Evolutionary conservation across 2,797 vertebrate species (phyloP).

Genomic region (Sphaeramia orbicularis): DNA sequence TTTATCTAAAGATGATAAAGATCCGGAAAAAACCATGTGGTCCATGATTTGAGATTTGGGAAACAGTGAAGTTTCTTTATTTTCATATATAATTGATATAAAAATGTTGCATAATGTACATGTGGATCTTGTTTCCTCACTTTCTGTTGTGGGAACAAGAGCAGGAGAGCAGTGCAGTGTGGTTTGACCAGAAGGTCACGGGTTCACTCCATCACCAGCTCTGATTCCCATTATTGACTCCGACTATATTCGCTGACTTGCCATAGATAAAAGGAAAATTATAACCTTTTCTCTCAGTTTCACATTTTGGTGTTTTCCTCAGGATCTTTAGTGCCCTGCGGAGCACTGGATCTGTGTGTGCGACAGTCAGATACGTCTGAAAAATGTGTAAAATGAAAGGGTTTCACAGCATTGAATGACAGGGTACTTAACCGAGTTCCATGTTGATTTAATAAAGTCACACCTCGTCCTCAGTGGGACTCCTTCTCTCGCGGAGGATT

Average conservation of each 20-base stretch:
- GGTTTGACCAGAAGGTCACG: slow-evolving; percentile 31
- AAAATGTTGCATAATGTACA: no score
- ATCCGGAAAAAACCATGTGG: no score
- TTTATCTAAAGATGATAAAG: no score
- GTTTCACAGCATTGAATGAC: slow-evolving; percentile 23
- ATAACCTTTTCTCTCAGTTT: neutral
- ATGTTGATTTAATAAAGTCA: slow-evolving; percentile 79
- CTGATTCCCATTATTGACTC: slow-evolving; percentile 16
- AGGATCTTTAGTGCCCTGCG: neutral
- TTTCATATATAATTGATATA: no score
- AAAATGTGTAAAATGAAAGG: slow-evolving; percentile 33
- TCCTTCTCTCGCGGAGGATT: slow-evolving; percentile 57
- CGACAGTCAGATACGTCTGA: slow-evolving; percentile 1
- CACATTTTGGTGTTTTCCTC: neutral
- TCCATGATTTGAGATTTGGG: no score
- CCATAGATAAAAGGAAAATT: slow-evolving; percentile 1
- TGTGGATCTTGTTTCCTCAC: slow-evolving; percentile 4
- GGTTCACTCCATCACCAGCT: slow-evolving; percentile 22
- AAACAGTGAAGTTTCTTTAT: no score
- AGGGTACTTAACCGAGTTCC: slow-evolving; percentile 45
- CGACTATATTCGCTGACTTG: neutral
- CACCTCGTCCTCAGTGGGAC: slow-evolving; percentile 63
- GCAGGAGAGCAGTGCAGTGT: slow-evolving; percentile 23
- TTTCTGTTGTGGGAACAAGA: slow-evolving; percentile 31
- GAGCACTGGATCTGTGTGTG: neutral